Evolutionary conservation across 1,140 invertebrate genomes (phyloP).

Genomic region (Drosophila sproati): DNA sequence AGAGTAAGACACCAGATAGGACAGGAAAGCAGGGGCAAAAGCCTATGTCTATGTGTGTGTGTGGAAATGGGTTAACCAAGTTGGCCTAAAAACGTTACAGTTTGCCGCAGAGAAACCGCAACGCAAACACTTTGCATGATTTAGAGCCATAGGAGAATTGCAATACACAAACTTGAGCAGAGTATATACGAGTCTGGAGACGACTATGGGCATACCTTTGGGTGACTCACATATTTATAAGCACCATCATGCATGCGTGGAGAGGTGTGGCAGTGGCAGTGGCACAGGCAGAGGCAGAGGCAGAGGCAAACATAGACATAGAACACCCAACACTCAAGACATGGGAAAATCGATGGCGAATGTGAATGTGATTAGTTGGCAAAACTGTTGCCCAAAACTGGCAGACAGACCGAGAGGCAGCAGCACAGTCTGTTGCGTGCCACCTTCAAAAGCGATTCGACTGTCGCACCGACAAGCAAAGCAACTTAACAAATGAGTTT

Average conservation of each 20-base stretch:
- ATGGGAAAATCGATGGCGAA: conserved; percentile 66
- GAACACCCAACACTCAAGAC: conserved; percentile 8
- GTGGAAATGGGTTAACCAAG: conserved; percentile 72
- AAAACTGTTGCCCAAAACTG: conserved; percentile 32
- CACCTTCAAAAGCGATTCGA: conserved; percentile 17
- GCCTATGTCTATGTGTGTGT: too few species aligned
- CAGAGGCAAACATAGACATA: conserved; percentile 11
- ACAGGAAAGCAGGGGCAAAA: background rate
- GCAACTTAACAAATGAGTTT: conserved; percentile 73
- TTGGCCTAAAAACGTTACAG: conserved; percentile 74
- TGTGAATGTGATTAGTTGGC: conserved; percentile 66
- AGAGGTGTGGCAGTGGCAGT: too few species aligned
- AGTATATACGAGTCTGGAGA: conserved; percentile 3
- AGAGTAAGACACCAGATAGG: conserved; percentile 11
- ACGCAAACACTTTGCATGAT: conserved; percentile 72
- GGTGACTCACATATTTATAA: conserved; percentile 54
- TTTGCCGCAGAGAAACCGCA: conserved; percentile 76
- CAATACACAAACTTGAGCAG: conserved; percentile 34
- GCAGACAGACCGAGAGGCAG: conserved; percentile 1
- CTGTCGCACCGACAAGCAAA: conserved; percentile 42
- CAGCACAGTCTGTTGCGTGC: conserved; percentile 48
- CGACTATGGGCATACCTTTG: conserved; percentile 14
- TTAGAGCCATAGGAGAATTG: conserved; percentile 66
- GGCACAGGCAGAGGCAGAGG: conserved; percentile 32
- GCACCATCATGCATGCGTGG: conserved; percentile 37